These are phyloP conservation scores for Phenganax stokvisi DNA, from an alignment of 92 coral and sea anemone genomes.

Conservation along the genomic window DNA sequence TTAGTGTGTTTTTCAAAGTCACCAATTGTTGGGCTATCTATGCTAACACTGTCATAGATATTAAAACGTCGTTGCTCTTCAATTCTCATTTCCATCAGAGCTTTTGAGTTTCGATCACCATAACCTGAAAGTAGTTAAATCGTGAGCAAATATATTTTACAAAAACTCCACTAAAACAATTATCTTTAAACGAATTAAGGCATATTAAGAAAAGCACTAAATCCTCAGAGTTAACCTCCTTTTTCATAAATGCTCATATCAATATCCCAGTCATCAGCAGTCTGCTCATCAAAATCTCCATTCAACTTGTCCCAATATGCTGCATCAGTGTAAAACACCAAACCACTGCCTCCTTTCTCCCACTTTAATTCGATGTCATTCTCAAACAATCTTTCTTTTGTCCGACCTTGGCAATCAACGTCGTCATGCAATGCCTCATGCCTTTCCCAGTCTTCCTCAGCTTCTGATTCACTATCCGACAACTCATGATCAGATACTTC, in stretches of 20 bases:
- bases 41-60: slow-evolving; percentile 35
- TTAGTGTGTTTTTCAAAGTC: slow-evolving; percentile 86
- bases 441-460: slow-evolving; percentile 92
- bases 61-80: slow-evolving; percentile 82
- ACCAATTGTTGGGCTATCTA: slow-evolving; percentile 66
- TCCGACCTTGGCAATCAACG: slow-evolving; percentile 84
- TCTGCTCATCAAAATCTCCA: slow-evolving; percentile 95
- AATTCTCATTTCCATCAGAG: slow-evolving; percentile 71
- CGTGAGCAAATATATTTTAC: neutral
- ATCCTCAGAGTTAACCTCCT: slow-evolving; percentile 54
- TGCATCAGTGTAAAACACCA: slow-evolving; percentile 99
- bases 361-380: slow-evolving; percentile 89
- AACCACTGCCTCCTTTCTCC: slow-evolving; percentile 99
- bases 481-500: slow-evolving; percentile 45
- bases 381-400: slow-evolving; percentile 92
- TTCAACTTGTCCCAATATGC: slow-evolving; percentile 92
- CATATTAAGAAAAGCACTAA: neutral
- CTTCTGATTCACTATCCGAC: slow-evolving; percentile 51
- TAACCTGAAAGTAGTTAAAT: slow-evolving; percentile 47
- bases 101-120: slow-evolving; percentile 82
- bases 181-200: neutral
- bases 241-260: slow-evolving; percentile 95
- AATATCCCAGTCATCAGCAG: slow-evolving; percentile 99
- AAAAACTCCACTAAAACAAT: too few relatives aligned
- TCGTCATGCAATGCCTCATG: slow-evolving; percentile 93